Conservation (phyloP, 1,140 invertebrate species). For the Harpegnathos saltator region DNA sequence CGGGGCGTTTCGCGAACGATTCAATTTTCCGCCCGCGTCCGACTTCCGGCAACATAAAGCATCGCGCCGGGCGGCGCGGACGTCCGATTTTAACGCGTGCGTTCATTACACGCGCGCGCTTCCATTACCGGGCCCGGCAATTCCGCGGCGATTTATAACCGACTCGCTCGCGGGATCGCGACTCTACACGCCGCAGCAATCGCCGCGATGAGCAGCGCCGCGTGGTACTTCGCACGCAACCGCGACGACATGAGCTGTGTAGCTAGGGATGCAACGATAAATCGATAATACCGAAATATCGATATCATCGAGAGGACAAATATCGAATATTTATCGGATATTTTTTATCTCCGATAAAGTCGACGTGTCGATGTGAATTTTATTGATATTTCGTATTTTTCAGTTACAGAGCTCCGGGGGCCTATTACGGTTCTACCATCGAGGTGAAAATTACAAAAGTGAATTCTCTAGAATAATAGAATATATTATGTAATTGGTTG, state of each 20-base stretch:
- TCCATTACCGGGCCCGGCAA: conserved; percentile 61
- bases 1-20: conserved; percentile 41
- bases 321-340: no score
- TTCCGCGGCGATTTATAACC: conserved; percentile 53
- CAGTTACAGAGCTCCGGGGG: no score
- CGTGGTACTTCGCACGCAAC: background rate
- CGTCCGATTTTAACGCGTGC: conserved; percentile 55
- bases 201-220: conserved; percentile 42
- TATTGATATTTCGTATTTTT: no score
- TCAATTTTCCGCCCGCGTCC: conserved; percentile 63
- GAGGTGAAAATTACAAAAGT: no score
- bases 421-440: no score
- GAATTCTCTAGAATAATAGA: no score
- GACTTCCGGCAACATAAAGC: conserved; percentile 59
- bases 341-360: no score
- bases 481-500: no score
- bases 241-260: conserved; percentile 17
- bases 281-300: no score
- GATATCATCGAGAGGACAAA: no score
- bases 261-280: no score
- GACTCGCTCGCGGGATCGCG: background rate
- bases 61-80: conserved; percentile 9
- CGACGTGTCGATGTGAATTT: no score
- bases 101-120: conserved; percentile 32
- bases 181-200: conserved; percentile 31